Percentiles rank a stretch among this genome's conserved stretches.
Conservation (phyloP, 2,113 vertebrate genomes). For the Thalassarche chlororhynchos region DNA sequence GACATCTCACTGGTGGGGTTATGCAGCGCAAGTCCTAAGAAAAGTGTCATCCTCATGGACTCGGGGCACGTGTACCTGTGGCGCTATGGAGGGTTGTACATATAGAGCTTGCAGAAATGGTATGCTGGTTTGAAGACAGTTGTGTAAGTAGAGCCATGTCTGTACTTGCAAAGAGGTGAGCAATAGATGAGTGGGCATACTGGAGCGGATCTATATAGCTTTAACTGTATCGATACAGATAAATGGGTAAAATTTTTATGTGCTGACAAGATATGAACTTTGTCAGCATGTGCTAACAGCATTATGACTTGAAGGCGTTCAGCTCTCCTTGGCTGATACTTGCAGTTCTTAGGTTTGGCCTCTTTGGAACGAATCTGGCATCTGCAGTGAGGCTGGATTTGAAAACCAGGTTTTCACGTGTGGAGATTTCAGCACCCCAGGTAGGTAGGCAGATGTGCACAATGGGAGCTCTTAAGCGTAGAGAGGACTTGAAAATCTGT, state of each 20-base stretch:
- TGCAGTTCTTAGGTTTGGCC: not conserved
- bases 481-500: not conserved
- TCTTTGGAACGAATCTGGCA: not conserved
- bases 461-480: not conserved
- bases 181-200: not conserved
- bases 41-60: accelerated
- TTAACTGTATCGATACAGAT: not conserved
- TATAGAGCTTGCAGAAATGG: not conserved
- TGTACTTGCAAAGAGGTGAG: not conserved
- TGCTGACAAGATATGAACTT: not conserved
- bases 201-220: not conserved
- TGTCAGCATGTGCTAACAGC: not conserved
- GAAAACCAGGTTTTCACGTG: not conserved
- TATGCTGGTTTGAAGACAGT: not conserved
- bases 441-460: not conserved
- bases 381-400: not conserved
- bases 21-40: not conserved
- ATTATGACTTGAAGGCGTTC: not conserved
- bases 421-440: not conserved
- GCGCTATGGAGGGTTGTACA: not conserved
- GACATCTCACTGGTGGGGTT: not conserved
- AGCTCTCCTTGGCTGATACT: not conserved
- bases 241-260: not conserved
- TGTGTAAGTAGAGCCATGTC: not conserved
- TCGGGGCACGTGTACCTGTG: accelerated